These are phyloP conservation scores for Agrilus cyanescens DNA, from an alignment of 2,888 invertebrate genomes.

Conservation along the genomic window DNA sequence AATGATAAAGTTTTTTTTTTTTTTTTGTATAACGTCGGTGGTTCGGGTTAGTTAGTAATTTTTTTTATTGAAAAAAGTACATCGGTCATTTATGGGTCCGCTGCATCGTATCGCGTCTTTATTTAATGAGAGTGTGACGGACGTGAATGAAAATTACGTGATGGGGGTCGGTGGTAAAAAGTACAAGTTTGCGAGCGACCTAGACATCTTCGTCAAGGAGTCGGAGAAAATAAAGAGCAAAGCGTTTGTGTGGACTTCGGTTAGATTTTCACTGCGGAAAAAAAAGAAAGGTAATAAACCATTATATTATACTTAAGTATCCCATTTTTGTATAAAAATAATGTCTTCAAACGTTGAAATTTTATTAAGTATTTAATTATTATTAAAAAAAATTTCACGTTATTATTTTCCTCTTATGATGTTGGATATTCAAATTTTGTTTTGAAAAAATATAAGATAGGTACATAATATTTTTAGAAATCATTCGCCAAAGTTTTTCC, in stretches of 20 bases:
- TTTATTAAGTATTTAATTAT: too few species aligned
- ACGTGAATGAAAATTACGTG: conserved; percentile 37
- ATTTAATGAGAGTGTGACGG: conserved; percentile 40
- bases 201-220: conserved; percentile 33
- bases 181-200: conserved; percentile 44
- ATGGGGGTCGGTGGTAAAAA: conserved; percentile 38
- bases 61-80: too few species aligned
- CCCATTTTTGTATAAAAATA: too few species aligned
- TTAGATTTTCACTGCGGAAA: conserved; percentile 38
- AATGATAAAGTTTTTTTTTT: too few species aligned
- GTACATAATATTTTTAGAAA: too few species aligned
- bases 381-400: too few species aligned
- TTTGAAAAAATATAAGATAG: too few species aligned
- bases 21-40: conserved; percentile 3
- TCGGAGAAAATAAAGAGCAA: conserved; percentile 37
- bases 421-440: too few species aligned
- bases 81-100: conserved; percentile 39
- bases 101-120: conserved; percentile 49
- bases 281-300: conserved; percentile 40
- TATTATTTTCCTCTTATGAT: too few species aligned
- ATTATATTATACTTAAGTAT: too few species aligned
- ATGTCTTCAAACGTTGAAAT: too few species aligned
- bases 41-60: conserved; percentile 14
- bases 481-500: too few species aligned
- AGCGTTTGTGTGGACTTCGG: conserved; percentile 42